Base-by-base conservation (phyloP, 30 jellyfish, hydroid and myxozoan species). In the Aurelia sp. region DNA sequence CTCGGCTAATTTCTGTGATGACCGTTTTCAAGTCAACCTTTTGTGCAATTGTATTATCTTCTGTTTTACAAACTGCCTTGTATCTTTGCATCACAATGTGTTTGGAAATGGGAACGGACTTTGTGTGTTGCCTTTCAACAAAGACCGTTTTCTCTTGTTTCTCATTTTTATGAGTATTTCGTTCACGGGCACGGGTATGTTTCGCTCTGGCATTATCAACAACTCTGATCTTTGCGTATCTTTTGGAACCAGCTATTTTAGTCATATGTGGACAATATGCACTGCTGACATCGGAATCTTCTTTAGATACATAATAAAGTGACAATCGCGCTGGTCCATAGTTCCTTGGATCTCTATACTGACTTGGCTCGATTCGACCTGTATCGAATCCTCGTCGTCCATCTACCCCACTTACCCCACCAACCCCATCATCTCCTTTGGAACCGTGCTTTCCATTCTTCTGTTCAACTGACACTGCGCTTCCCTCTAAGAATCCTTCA, bases 311-410 rank as follows among this genome's bases (percentile, higher is more conserved):
- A 59, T 59, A 59, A n/a, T 21, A 21, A 18, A 59, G 69, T 5
- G 69, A n/a, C 11, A 59, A 21, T 21, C 69, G 69, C 69, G 31
- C 69, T 18, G 69, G 69, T 27, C 58, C 58, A 66, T 66, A 66
- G 33, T 27, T 9, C 11, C 52, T 20, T n/a, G 58, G 1, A 15
- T 20, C 51, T 27, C 58, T 31, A 11, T 66, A 27, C 21, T 31
- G 58, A 10, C 58, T 66, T 17, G 58, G 52, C 33, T 66, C 78
- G 16, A 66, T 27, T 31, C 78, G 78, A 66, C 22, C 58, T 3
- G 23, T 66, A 27, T 66, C 78, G 21, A 40, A 31, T 17, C 78
- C 78, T 18, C 27, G 78, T 31, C 52, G 52, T 66, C 78, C 78
- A 15, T 66, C 33, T 6, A n/a, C 12, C 20, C 78, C 78, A 9